These are phyloP conservation scores for Isoperla grammatica DNA, from an alignment of 2,888 invertebrate genomes.

Conservation along the genomic window DNA sequence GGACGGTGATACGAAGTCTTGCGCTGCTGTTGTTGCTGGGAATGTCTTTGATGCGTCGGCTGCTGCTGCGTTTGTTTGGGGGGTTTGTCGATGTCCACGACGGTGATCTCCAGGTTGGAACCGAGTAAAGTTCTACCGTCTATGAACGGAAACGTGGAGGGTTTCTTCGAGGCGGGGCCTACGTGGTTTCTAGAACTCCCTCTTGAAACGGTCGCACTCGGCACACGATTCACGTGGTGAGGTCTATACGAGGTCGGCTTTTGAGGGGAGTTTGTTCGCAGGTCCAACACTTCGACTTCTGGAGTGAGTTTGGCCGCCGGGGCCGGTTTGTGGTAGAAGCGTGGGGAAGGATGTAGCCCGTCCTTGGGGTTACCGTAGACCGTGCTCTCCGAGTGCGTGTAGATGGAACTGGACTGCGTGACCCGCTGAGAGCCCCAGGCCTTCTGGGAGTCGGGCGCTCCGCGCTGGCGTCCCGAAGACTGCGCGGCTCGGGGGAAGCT, in stretches of 20 bases:
- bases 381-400: slow-evolving; percentile 43
- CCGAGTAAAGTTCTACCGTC: slow-evolving; percentile 49
- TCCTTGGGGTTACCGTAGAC: slow-evolving; percentile 71
- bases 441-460: slow-evolving; percentile 23
- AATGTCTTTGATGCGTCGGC: neutral
- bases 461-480: slow-evolving; percentile 16
- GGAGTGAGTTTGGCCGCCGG: slow-evolving; percentile 20
- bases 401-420: slow-evolving; percentile 59
- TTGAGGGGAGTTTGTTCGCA: slow-evolving; percentile 52
- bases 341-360: slow-evolving; percentile 47
- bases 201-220: slow-evolving; percentile 40
- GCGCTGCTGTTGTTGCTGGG: slow-evolving; percentile 15
- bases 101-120: slow-evolving; percentile 65
- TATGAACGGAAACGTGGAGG: slow-evolving; percentile 39
- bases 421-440: slow-evolving; percentile 35
- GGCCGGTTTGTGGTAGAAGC: neutral
- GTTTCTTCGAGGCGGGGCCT: slow-evolving; percentile 32
- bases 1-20: slow-evolving; percentile 7
- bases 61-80: slow-evolving; percentile 35
- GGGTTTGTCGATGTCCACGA: slow-evolving; percentile 47
- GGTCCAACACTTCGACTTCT: slow-evolving; percentile 55
- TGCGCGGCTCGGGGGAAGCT: slow-evolving; percentile 23
- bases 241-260: slow-evolving; percentile 41
- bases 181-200: slow-evolving; percentile 8
- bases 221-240: slow-evolving; percentile 46